Evolutionary conservation across 2,888 invertebrate species (phyloP).

Genomic region (Micropterix aruncella): DNA sequence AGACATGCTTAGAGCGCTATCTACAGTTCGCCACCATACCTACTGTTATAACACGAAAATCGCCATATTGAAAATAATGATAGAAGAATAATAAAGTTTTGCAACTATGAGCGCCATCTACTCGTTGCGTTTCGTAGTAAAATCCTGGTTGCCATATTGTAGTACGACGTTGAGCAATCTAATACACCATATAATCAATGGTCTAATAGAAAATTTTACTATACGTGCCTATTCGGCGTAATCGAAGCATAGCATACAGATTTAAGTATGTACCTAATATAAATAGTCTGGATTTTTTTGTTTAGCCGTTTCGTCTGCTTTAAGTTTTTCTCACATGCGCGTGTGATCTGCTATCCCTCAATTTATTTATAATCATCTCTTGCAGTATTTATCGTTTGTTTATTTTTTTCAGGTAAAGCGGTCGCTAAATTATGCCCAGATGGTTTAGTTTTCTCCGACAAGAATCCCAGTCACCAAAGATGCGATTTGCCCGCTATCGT

Average conservation of each 20-base stretch:
- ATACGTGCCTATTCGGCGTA: neutral
- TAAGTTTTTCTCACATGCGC: neutral
- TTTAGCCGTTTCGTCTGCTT: slow-evolving; percentile 1
- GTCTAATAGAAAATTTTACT: too few species aligned
- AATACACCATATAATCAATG: too few species aligned
- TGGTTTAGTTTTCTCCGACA: slow-evolving; percentile 61
- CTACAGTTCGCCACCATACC: too few species aligned
- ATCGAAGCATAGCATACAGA: too few species aligned
- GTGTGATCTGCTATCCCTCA: neutral
- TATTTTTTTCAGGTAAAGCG: slow-evolving; percentile 27
- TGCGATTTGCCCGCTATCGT: slow-evolving; percentile 69
- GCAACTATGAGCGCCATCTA: too few species aligned
- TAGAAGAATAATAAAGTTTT: too few species aligned
- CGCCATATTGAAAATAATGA: too few species aligned
- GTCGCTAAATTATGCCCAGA: slow-evolving; percentile 62
- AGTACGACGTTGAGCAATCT: too few species aligned
- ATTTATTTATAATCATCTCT: neutral
- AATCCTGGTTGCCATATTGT: too few species aligned
- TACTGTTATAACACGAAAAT: too few species aligned
- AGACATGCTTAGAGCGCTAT: too few species aligned
- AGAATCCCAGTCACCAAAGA: slow-evolving; percentile 53
- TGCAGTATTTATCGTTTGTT: slow-evolving; percentile 4
- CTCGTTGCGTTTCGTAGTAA: too few species aligned
- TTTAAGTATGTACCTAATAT: neutral
- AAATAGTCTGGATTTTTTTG: neutral